Percentiles rank a stretch among this genome's conserved stretches.
Conservation (phyloP, 2,113 vertebrate genomes). For the Albula glossodonta region DNA sequence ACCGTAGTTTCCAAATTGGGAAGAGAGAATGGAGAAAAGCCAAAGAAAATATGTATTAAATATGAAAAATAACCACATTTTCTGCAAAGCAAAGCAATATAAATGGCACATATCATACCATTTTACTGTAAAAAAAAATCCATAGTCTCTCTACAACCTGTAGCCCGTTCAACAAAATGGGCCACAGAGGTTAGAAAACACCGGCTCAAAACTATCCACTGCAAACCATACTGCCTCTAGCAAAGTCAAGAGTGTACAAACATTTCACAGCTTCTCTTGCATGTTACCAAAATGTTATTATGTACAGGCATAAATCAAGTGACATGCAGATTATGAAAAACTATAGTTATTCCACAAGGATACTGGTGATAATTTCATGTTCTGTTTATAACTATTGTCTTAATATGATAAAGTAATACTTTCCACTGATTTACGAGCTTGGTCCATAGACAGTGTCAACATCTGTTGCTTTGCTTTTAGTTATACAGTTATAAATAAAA, state of each 20-base stretch:
- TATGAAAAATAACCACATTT: background rate
- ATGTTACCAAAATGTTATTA: background rate
- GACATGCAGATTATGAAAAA: background rate
- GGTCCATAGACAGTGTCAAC: background rate
- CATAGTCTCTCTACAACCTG: background rate
- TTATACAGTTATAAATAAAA: constrained; percentile 15
- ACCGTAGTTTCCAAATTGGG: background rate
- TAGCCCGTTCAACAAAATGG: background rate
- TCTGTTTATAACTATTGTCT: background rate
- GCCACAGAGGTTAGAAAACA: background rate
- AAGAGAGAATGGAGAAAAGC: background rate
- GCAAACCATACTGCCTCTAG: background rate
- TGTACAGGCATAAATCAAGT: background rate
- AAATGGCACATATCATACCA: background rate
- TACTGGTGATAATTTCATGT: background rate
- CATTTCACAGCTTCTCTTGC: background rate
- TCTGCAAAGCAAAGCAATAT: background rate
- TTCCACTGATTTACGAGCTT: background rate
- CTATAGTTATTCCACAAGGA: background rate
- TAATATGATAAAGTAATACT: background rate
- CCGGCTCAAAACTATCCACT: background rate
- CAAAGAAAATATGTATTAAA: background rate
- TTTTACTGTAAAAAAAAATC: background rate
- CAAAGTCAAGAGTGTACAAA: background rate
- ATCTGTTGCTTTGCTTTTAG: background rate